A percentile compares a stretch with the other conserved stretches of the same genome.
phyloP scores from a whole-genome alignment of 2,888 invertebrate genomes.

The Drosophila pseudotalamancana region DNA sequence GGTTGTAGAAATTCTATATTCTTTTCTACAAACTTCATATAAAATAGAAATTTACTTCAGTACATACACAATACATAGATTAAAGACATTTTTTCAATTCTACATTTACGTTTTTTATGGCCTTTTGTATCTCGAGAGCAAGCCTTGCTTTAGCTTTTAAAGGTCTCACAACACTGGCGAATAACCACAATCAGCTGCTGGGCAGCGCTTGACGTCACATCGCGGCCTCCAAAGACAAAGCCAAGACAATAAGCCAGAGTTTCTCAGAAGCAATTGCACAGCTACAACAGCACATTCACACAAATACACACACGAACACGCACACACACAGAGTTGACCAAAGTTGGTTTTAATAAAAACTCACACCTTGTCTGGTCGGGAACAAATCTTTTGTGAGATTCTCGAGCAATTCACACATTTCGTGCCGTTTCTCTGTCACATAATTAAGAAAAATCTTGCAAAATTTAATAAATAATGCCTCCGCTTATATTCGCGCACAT shows the following conservation, averaged over 20 bases:
- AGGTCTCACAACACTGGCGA: neutral
- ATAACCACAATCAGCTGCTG: slow-evolving; percentile 32
- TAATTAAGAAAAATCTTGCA: slow-evolving; percentile 76
- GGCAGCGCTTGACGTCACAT: slow-evolving; percentile 33
- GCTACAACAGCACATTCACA: slow-evolving; percentile 11
- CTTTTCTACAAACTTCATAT: too few relatives aligned
- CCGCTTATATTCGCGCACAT: slow-evolving; percentile 26
- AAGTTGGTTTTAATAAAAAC: slow-evolving; percentile 28
- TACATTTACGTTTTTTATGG: neutral
- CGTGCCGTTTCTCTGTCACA: slow-evolving; percentile 51
- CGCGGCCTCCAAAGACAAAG: slow-evolving; percentile 21
- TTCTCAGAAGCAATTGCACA: slow-evolving; percentile 54
- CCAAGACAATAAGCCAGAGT: slow-evolving; percentile 61
- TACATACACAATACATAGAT: neutral
- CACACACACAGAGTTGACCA: slow-evolving; percentile 24
- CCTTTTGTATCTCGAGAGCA: neutral
- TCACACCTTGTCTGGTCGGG: slow-evolving; percentile 44
- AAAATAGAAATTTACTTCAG: too few relatives aligned
- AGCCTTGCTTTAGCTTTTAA: neutral
- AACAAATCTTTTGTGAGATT: slow-evolving; percentile 50
- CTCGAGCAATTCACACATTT: slow-evolving; percentile 54
- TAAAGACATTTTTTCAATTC: neutral
- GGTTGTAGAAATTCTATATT: too few relatives aligned
- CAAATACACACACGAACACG: neutral
- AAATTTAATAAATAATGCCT: slow-evolving; percentile 51